phyloP scores from a whole-genome alignment of 2,888 invertebrate species.

The Autographa pulchrina region DNA sequence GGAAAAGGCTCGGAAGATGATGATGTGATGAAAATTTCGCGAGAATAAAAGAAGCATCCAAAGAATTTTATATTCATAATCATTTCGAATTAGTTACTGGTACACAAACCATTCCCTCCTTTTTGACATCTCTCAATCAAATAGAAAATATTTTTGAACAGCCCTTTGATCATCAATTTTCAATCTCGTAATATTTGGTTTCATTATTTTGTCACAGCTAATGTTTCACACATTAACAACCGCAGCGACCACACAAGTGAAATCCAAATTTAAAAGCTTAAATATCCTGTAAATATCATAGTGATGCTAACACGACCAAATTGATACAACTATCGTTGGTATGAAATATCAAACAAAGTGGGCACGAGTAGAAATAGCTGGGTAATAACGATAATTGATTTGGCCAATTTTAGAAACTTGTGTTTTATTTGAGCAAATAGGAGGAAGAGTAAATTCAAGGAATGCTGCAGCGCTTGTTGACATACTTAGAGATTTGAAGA shows the following conservation, averaged over 20 bases:
- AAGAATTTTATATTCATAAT: too few species aligned
- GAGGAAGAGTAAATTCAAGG: slow-evolving; percentile 26
- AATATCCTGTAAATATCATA: slow-evolving; percentile 52
- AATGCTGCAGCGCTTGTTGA: slow-evolving; percentile 49
- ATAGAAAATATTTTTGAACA: neutral
- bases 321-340: slow-evolving; percentile 78
- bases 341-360: slow-evolving; percentile 71
- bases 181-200: slow-evolving; percentile 46
- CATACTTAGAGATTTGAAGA: slow-evolving; percentile 47
- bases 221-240: slow-evolving; percentile 45
- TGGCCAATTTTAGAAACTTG: slow-evolving; percentile 72
- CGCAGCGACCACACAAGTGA: slow-evolving; percentile 58
- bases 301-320: slow-evolving; percentile 74
- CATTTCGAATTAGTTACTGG: too few species aligned
- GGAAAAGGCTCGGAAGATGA: too few species aligned
- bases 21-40: too few species aligned
- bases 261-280: slow-evolving; percentile 54
- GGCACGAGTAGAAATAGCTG: slow-evolving; percentile 69
- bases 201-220: slow-evolving; percentile 51
- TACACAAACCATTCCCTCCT: too few species aligned
- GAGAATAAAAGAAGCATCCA: too few species aligned
- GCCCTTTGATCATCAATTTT: neutral
- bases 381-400: slow-evolving; percentile 75
- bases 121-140: too few species aligned
- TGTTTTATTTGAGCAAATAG: slow-evolving; percentile 58